Conservation (phyloP, 2,113 vertebrate genomes). For the Channa maculata region DNA sequence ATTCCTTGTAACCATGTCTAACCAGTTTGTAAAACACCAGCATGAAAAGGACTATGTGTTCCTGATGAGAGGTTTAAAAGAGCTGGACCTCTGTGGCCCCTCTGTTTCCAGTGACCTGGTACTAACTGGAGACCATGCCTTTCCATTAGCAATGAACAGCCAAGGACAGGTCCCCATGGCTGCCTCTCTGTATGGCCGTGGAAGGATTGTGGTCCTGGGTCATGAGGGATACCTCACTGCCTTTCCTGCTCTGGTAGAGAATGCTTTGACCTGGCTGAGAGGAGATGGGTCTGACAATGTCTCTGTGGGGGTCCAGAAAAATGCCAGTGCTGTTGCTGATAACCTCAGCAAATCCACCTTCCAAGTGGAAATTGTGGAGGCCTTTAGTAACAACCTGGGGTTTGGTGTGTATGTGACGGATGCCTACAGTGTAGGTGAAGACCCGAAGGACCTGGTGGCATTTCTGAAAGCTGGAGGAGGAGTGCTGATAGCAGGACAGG, state of each 20-base stretch:
- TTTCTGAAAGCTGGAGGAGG: constrained; percentile 89
- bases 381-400: constrained; percentile 53
- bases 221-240: constrained; percentile 85
- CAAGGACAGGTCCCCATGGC: constrained; percentile 81
- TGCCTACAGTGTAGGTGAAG: constrained; percentile 78
- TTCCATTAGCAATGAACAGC: constrained; percentile 82
- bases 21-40: not conserved
- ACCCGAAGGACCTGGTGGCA: constrained; percentile 75
- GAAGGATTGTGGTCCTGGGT: constrained; percentile 87
- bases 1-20: constrained; percentile 41
- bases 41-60: constrained; percentile 64
- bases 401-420: constrained; percentile 86
- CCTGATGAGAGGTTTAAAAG: constrained; percentile 71
- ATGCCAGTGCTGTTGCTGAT: constrained; percentile 72
- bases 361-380: constrained; percentile 56
- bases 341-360: constrained; percentile 74
- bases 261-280: constrained; percentile 87
- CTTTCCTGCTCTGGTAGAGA: constrained; percentile 84
- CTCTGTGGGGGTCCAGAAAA: constrained; percentile 81
- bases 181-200: constrained; percentile 84
- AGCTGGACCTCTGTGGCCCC: constrained; percentile 69
- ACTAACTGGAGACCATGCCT: constrained; percentile 78
- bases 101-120: constrained; percentile 73
- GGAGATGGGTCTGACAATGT: constrained; percentile 66
- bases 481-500: constrained; percentile 89